A percentile compares a stretch with the other conserved stretches of the same genome.
Conservation (phyloP, 1,140 invertebrate genomes). For the Chionoecetes opilio region DNA sequence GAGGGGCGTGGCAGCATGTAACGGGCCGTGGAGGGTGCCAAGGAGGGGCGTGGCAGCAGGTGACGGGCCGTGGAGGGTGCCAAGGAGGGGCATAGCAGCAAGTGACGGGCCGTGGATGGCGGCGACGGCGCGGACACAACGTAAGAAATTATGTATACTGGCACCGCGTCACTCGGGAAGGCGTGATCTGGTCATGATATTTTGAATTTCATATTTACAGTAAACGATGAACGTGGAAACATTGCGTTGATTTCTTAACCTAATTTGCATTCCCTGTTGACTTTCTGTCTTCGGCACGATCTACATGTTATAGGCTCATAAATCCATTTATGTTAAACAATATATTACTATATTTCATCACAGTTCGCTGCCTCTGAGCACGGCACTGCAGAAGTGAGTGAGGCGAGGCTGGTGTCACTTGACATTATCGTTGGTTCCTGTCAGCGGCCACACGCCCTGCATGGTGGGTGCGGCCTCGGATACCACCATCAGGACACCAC, state of each 20-base stretch:
- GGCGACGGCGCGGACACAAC: no score
- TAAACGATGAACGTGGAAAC: background rate
- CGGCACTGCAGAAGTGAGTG: background rate
- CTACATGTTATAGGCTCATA: conserved; percentile 38
- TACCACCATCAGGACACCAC: conserved; percentile 37
- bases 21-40: no score
- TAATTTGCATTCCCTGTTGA: conserved; percentile 62
- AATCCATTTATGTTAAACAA: conserved; percentile 37
- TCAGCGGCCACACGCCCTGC: background rate
- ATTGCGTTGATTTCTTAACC: conserved; percentile 31
- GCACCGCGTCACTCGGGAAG: background rate
- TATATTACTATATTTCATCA: conserved; percentile 47
- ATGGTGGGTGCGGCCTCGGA: background rate
- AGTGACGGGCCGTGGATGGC: background rate
- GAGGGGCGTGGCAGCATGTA: no score
- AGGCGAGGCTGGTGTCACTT: conserved; percentile 18
- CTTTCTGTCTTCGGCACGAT: conserved; percentile 32
- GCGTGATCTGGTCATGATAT: background rate
- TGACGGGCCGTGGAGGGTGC: no score
- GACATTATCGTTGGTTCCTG: background rate
- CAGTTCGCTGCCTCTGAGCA: background rate
- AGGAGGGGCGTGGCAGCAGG: no score
- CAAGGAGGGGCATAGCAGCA: no score
- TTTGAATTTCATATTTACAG: background rate
- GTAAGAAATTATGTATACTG: no score